These are phyloP conservation scores for Amiota communis DNA, from an alignment of 2,888 invertebrate species.

Conservation along the genomic window DNA sequence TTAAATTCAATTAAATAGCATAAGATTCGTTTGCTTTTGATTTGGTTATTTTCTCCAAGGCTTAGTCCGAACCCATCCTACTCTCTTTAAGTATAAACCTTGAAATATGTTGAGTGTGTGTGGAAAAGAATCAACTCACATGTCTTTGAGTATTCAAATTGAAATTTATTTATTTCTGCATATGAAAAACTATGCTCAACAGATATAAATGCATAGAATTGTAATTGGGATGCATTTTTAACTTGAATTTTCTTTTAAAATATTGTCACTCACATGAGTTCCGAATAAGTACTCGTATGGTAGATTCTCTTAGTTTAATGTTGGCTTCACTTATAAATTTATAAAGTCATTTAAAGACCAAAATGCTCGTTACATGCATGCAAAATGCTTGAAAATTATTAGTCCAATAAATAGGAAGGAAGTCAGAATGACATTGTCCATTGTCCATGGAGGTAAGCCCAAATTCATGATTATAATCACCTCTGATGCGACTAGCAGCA, in stretches of 20 bases:
- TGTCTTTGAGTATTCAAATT: too few relatives aligned
- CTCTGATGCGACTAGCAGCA: neutral
- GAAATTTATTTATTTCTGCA: too few relatives aligned
- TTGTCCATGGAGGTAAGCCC: too few relatives aligned
- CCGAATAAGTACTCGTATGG: too few relatives aligned
- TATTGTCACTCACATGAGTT: neutral
- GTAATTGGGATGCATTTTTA: neutral
- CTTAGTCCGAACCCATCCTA: too few relatives aligned
- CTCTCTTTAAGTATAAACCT: too few relatives aligned
- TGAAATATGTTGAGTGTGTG: too few relatives aligned
- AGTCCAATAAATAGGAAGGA: conserved; percentile 14
- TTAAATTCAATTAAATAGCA: conserved; percentile 27
- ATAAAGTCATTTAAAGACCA: conserved; percentile 14
- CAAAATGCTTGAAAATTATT: conserved; percentile 27
- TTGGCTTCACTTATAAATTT: conserved; percentile 22
- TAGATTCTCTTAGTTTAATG: conserved; percentile 9
- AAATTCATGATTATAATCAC: neutral
- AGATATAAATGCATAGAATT: neutral
- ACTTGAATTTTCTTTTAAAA: neutral
- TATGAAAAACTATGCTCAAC: neutral
- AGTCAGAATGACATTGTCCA: neutral
- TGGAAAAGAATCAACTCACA: too few relatives aligned
- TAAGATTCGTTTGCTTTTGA: neutral
- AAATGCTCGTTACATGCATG: neutral
- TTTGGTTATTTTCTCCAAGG: too few relatives aligned